Evolutionary conservation across 2,797 vertebrate genomes (phyloP).

Genomic region (Galago senegalensis): DNA sequence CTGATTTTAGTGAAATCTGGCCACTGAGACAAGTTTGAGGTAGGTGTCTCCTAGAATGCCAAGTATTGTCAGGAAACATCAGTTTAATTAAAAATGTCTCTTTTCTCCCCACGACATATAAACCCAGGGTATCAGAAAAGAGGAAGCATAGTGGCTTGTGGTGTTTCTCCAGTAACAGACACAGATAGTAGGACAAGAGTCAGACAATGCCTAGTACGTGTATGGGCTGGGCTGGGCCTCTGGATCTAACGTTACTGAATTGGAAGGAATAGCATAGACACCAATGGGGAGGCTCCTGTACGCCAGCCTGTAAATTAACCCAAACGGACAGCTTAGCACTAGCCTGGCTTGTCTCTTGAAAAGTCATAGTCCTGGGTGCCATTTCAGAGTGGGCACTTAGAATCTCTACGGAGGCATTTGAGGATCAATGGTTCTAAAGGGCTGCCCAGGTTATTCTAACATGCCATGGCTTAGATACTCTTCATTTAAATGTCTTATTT

Average conservation of each 20-base stretch:
- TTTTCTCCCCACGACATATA: not conserved
- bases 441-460: not conserved
- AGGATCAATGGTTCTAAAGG: not conserved
- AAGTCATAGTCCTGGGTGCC: not conserved
- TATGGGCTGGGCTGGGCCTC: not conserved
- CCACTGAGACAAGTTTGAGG: not conserved
- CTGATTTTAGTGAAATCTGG: not conserved
- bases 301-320: not conserved
- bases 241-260: too few relatives aligned
- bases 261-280: not conserved
- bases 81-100: not conserved
- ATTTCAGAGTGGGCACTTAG: not conserved
- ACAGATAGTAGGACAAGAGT: too few relatives aligned
- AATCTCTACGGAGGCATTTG: not conserved
- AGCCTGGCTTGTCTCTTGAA: not conserved
- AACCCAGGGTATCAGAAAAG: not conserved
- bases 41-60: not conserved
- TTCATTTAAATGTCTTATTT: not conserved
- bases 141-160: not conserved
- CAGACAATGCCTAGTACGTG: rapidly evolving
- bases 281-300: rapidly evolving
- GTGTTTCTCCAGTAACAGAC: not conserved
- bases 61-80: not conserved
- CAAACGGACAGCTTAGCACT: rapidly evolving
- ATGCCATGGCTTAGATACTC: not conserved